Conservation (phyloP, 1,140 invertebrate genomes). For the Lordiphosa mommai region DNA sequence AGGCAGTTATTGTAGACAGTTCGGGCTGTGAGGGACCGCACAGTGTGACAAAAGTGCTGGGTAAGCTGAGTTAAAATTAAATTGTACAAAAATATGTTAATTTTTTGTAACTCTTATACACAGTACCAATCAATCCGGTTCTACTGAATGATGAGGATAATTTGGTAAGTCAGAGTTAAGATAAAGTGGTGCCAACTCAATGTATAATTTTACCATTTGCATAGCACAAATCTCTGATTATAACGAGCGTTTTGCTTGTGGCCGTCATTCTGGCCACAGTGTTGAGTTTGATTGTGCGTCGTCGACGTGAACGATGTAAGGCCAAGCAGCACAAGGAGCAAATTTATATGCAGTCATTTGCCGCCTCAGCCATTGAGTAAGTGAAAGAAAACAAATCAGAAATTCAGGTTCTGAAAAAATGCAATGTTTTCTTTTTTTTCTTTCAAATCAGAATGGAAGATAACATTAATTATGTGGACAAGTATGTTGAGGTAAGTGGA, state of each 20-base stretch:
- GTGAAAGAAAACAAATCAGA: not conserved
- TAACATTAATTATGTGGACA: constrained; percentile 73
- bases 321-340: constrained; percentile 45
- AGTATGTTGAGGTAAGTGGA: constrained; percentile 67
- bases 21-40: constrained; percentile 48
- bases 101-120: not conserved
- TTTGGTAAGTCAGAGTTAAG: constrained; percentile 25
- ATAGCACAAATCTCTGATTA: constrained; percentile 38
- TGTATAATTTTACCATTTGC: not conserved
- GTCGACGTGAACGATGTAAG: constrained; percentile 29
- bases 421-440: not conserved
- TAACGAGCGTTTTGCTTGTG: constrained; percentile 46
- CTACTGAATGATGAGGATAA: constrained; percentile 29
- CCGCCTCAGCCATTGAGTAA: constrained; percentile 42
- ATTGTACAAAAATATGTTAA: not conserved
- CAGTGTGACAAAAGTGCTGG: constrained; percentile 47
- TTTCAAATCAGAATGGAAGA: constrained; percentile 60
- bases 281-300: constrained; percentile 25
- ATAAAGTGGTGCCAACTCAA: not conserved
- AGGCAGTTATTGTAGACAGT: constrained; percentile 53
- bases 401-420: not conserved
- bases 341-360: constrained; percentile 58
- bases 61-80: constrained; percentile 11
- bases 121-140: constrained; percentile 44
- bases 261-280: constrained; percentile 38